Base-by-base conservation (phyloP, 2,113 vertebrate species). In the Rhadina sibilatrix region DNA sequence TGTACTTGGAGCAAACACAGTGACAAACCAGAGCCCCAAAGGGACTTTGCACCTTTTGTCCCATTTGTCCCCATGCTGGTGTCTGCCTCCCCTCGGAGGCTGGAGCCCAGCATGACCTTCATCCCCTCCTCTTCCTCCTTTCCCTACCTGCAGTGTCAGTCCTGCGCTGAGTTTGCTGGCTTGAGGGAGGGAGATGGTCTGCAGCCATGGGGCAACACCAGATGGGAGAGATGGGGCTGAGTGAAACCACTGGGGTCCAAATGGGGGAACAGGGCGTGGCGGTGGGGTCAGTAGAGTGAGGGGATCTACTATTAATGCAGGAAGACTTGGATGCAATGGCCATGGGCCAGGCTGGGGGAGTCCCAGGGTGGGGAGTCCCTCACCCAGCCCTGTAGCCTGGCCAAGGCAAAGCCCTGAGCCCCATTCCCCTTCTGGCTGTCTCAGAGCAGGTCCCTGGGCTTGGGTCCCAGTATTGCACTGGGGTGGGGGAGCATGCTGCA, bases 1-100 rank as follows among this genome's bases (percentile, higher is more conserved):
- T 46, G 28, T 57, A 37, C 42, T 81, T 77, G 66, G 66, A 74
- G 54, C 46, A 76, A 96, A 76, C 0, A 1, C 1, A 3, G 31
- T 52, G 37, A 84, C 78, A 59, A 86, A 90, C 38, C 23, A 17
- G 65, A 90, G 40, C 46, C 46, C 16, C 38, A 81, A 54, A 66
- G 78, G 77, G 77, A 89, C 60, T 82, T 90, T 91, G 89, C 83
- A 95, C 92, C 89, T 94, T 92, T 91, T 33, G 3, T 84, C 56
- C 52, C 76, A 76, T 66, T 15, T 33, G n/a, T 81, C 50, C 42
- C 63, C 3, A 16, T 11, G 12, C 59, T 33, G 37, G 59, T 54
- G 3, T 60, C 66, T 81, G 68, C 63, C 81, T 87, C 75, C 24
- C 11, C 54, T 42, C 6, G 6, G 66, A 50, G 63, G 54, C 68